Conservation (phyloP, 2,113 vertebrate genomes). For the Pyxicephalus adspersus region DNA sequence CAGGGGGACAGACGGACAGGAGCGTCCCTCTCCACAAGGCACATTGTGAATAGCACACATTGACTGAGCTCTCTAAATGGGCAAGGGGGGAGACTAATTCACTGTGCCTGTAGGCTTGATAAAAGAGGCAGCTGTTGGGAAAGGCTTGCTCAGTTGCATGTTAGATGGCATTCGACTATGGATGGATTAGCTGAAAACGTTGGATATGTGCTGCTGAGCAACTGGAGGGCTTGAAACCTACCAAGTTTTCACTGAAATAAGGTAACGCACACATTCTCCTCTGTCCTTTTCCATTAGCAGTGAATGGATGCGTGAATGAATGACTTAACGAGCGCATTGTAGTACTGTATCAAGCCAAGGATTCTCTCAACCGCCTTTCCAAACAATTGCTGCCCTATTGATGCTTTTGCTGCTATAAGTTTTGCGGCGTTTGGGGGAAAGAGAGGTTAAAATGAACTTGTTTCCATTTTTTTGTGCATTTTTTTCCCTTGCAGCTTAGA, state of each 20-base stretch:
- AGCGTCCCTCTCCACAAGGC: constrained; percentile 68
- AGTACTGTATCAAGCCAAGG: constrained; percentile 19
- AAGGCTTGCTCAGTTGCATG: constrained; percentile 74
- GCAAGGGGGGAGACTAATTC: constrained; percentile 78
- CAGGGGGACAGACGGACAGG: constrained; percentile 73
- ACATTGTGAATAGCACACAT: constrained; percentile 79
- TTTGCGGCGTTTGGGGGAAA: neutral
- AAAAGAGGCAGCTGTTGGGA: constrained; percentile 85
- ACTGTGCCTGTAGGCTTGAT: constrained; percentile 81
- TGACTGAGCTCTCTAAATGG: constrained; percentile 81
- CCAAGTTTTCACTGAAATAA: constrained; percentile 63
- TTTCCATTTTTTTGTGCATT: too few relatives aligned
- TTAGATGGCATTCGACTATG: constrained; percentile 69
- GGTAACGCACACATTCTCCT: constrained; percentile 57
- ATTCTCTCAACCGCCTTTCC: neutral
- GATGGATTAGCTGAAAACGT: constrained; percentile 58
- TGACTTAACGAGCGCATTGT: constrained; percentile 17
- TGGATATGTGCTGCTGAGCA: constrained; percentile 60
- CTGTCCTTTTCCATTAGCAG: constrained; percentile 43
- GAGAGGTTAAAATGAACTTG: too few relatives aligned
- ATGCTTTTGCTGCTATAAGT: constrained; percentile 20
- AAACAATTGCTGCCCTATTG: neutral
- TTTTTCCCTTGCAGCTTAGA: constrained; percentile 55
- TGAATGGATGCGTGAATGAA: constrained; percentile 54
- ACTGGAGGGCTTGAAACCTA: constrained; percentile 55